Percentiles rank a stretch among this genome's conserved stretches.
phyloP scores from a whole-genome alignment of 2,888 invertebrate species.

The Iselma pallidipennis region DNA sequence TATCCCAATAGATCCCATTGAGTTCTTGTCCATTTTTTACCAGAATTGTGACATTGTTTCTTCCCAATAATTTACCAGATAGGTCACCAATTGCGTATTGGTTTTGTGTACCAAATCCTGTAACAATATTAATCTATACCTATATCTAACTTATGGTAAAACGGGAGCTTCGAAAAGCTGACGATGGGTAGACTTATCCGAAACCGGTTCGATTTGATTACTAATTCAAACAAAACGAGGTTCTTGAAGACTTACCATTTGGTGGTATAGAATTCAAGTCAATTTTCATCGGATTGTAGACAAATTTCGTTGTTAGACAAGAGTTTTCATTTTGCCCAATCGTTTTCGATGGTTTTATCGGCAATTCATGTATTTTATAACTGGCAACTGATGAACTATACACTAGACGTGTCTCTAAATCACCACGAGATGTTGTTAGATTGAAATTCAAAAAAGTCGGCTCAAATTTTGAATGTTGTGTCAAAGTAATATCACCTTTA shows the following conservation, averaged over 20 bases:
- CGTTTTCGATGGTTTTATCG: constrained; percentile 62
- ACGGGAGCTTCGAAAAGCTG: no score
- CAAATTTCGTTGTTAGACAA: constrained; percentile 72
- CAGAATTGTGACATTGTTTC: constrained; percentile 71
- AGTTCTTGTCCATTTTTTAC: constrained; percentile 75
- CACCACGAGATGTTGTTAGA: constrained; percentile 65
- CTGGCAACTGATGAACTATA: constrained; percentile 74
- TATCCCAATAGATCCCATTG: constrained; percentile 79
- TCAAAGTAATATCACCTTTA: constrained; percentile 75
- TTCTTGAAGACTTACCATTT: constrained; percentile 60
- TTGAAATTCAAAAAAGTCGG: constrained; percentile 80
- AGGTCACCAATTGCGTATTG: constrained; percentile 90
- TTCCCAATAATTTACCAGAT: constrained; percentile 79
- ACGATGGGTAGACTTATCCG: no score
- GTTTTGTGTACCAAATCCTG: constrained; percentile 81
- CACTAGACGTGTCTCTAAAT: constrained; percentile 71
- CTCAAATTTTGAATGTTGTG: constrained; percentile 81
- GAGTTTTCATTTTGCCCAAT: constrained; percentile 56
- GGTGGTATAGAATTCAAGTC: constrained; percentile 66
- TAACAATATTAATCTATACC: no score
- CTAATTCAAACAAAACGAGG: no score
- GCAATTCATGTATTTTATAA: constrained; percentile 73
- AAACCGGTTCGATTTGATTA: no score
- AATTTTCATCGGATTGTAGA: constrained; percentile 75
- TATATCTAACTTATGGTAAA: no score